Evolutionary conservation across 64 coral and sea anemone genomes (phyloP), one percentile per base, ranked within the genome.

Genomic region (Anthopleura sola): DNA sequence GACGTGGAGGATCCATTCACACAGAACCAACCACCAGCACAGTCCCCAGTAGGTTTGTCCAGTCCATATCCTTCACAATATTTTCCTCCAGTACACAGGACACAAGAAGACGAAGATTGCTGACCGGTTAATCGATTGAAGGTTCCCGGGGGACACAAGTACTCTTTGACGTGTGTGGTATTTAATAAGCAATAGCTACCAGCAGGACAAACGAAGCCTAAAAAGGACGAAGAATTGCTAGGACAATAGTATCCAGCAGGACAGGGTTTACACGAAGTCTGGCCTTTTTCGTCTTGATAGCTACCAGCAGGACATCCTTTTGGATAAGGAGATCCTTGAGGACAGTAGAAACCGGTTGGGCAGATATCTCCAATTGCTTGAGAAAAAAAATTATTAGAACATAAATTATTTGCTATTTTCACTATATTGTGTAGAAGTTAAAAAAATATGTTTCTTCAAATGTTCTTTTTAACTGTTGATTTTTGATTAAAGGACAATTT

Each of bases 1-100:
- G 85, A 62, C 6, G 64, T 81, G 6, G 80, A 83, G 3, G 97
- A 94, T 74, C 97, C 97, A 95, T 92, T 94, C 4, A 83, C 84
- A 85, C 97, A 99, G 74, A 92, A 95, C 97, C 97, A 99, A 11
- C 97, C 97, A 18, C 90, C 93, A 36, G 88, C 91, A 54, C 97
- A 99, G 60, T 95, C 87, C 31, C 74, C 87, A 36, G 93, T 99
- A n/a, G 97, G 97, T 47, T 82, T 80, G 58, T 84, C 83, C 1
- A 95, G 81, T 33, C 93, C 90, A 82, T 81, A 48, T 5, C 90
- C 87, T 60, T 95, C 78, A 50, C 97, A 99, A 51, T 95, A 99
- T 92, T 91, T 99, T 5, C 97, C 97, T 54, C 82, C 90, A n/a
- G 90, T 90, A 74, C 97, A 99, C 23, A 87, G 37, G 49, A 88